Conservation (phyloP, 2,888 invertebrate species). For the Parnassius mnemosyne region DNA sequence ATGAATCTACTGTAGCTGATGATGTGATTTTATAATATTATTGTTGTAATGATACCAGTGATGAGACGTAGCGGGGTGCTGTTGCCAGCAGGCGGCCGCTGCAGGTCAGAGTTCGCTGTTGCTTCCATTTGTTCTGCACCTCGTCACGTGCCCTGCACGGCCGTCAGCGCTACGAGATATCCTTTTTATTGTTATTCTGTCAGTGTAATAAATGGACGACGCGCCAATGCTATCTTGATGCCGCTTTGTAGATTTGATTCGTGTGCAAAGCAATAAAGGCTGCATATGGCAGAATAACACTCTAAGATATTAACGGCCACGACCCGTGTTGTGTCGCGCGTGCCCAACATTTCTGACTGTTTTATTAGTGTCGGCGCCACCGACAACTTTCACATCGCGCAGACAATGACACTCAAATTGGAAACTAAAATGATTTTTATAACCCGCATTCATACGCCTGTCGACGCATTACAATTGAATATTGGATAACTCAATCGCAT, state of each 20-base stretch:
- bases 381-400: constrained; percentile 71
- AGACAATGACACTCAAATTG: constrained; percentile 75
- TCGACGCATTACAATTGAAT: constrained; percentile 47
- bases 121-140: constrained; percentile 61
- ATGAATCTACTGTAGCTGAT: constrained; percentile 14
- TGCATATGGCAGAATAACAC: constrained; percentile 50
- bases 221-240: constrained; percentile 58
- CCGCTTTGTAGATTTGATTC: constrained; percentile 55
- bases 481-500: constrained; percentile 55
- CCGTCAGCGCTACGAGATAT: constrained; percentile 58
- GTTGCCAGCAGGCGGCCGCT: constrained; percentile 44
- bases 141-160: constrained; percentile 40
- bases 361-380: constrained; percentile 78
- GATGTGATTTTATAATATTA: constrained; percentile 11
- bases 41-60: constrained; percentile 18
- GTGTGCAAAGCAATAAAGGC: constrained; percentile 46
- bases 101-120: constrained; percentile 55
- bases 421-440: constrained; percentile 73
- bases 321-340: constrained; percentile 48
- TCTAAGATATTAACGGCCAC: constrained; percentile 52
- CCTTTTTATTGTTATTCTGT: constrained; percentile 68
- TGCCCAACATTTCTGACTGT: constrained; percentile 57
- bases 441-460: constrained; percentile 47
- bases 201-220: constrained; percentile 66
- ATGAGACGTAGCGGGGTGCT: constrained; percentile 33